Evolutionary conservation across 2,797 vertebrate species (phyloP).

Genomic region (Sebastes baramenuke): DNA sequence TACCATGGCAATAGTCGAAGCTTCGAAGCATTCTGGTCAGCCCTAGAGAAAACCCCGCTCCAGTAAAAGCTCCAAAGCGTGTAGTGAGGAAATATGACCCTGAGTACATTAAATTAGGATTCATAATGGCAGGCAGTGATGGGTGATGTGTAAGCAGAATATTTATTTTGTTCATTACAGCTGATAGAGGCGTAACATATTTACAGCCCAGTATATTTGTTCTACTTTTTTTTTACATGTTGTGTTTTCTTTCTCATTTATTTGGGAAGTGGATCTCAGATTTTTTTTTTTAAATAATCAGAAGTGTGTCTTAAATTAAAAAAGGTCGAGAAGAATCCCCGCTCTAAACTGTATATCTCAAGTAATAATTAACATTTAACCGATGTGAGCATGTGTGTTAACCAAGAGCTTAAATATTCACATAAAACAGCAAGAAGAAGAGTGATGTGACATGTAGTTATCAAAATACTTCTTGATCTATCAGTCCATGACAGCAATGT

Average conservation of each 20-base stretch:
- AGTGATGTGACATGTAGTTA: background rate
- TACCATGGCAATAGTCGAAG: too few relatives aligned
- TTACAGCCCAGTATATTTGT: background rate
- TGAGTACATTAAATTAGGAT: background rate
- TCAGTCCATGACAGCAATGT: background rate
- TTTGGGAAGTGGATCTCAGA: background rate
- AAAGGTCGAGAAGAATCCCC: background rate
- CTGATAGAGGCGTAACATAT: background rate
- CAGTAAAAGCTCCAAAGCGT: background rate
- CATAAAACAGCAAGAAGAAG: too few relatives aligned
- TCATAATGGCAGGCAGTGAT: background rate
- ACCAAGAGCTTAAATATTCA: background rate
- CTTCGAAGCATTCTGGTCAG: too few relatives aligned
- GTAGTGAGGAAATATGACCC: background rate
- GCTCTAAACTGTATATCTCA: background rate
- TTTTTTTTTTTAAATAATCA: background rate
- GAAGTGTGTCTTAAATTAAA: background rate
- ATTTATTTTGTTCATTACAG: background rate
- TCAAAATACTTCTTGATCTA: background rate
- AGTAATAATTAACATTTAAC: background rate
- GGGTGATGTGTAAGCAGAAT: background rate
- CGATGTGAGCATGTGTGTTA: background rate
- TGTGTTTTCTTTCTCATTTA: background rate
- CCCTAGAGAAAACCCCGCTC: background rate
- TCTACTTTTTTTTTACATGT: background rate